Conservation (phyloP, 2,113 vertebrate species). For the Oophaga pumilio region DNA sequence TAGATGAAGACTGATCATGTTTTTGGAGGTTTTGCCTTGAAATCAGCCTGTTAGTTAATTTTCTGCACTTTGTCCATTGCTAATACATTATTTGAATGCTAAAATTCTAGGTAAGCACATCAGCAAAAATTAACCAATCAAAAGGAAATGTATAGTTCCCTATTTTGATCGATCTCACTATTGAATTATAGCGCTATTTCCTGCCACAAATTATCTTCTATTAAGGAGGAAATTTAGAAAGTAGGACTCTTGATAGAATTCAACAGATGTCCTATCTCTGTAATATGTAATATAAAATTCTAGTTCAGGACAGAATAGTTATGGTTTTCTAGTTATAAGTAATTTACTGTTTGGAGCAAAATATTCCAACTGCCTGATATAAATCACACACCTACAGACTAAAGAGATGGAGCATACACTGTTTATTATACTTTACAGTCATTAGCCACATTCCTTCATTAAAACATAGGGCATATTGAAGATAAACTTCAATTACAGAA, state of each 20-base stretch:
- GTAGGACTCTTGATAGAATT: neutral
- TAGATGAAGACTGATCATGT: too few relatives aligned
- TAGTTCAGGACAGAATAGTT: neutral
- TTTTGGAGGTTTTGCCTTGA: too few relatives aligned
- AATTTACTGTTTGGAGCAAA: conserved; percentile 19
- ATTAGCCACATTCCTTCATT: accelerated
- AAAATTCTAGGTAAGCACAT: neutral
- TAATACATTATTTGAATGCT: neutral
- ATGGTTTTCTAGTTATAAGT: conserved; percentile 29
- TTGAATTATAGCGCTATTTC: neutral
- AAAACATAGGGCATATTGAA: conserved; percentile 33
- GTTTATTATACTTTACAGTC: conserved; percentile 39
- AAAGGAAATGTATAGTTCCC: neutral
- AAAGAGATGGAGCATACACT: conserved; percentile 6
- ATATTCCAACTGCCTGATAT: neutral
- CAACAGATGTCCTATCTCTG: neutral
- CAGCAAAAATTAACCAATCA: neutral
- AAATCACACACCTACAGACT: conserved; percentile 45
- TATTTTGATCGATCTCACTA: neutral
- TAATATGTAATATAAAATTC: neutral
- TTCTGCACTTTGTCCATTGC: too few relatives aligned
- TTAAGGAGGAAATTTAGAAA: too few relatives aligned
- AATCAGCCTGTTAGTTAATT: too few relatives aligned
- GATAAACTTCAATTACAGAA: conserved; percentile 41
- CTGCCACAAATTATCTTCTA: neutral